A percentile compares a stretch with the other conserved stretches of the same genome.
phyloP scores from a whole-genome alignment of 2,888 invertebrate species.

The Terebella lapidaria region DNA sequence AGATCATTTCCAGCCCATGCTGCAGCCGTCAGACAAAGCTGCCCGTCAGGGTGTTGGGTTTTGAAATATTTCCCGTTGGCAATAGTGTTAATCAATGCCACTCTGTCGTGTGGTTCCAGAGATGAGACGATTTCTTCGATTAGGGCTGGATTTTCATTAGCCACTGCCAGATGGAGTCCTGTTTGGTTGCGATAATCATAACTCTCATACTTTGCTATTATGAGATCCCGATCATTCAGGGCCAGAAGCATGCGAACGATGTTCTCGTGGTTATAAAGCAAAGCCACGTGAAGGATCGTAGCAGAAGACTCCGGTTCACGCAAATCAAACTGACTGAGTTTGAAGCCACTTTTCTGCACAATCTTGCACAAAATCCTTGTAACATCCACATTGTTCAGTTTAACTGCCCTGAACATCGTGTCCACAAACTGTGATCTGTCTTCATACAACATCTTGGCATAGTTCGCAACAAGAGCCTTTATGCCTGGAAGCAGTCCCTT shows the following conservation, averaged over 20 bases:
- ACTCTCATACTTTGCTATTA: constrained; percentile 25
- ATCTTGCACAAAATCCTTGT: constrained; percentile 25
- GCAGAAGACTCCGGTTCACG: constrained; percentile 26
- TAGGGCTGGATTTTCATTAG: constrained; percentile 23
- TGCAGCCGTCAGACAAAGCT: constrained; percentile 26
- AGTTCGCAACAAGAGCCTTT: constrained; percentile 24
- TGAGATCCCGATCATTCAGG: constrained; percentile 19
- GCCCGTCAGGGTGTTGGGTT: constrained; percentile 20
- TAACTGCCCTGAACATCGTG: constrained; percentile 25
- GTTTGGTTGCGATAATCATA: constrained; percentile 27
- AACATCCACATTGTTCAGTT: constrained; percentile 25
- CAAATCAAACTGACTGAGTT: constrained; percentile 19
- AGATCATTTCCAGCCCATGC: constrained; percentile 26
- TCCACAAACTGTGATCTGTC: constrained; percentile 22
- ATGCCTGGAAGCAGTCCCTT: constrained; percentile 17
- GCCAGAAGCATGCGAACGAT: constrained; percentile 21
- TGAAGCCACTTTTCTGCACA: constrained; percentile 19
- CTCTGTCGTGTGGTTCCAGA: constrained; percentile 13
- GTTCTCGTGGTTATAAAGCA: constrained; percentile 25
- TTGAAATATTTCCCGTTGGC: constrained; percentile 27
- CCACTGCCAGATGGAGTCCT: constrained; percentile 25
- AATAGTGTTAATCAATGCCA: constrained; percentile 22
- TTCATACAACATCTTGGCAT: constrained; percentile 24
- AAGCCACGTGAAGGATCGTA: constrained; percentile 26
- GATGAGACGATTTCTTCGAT: constrained; percentile 21